Percentiles rank a stretch among this genome's conserved stretches.
These are phyloP conservation scores for Cistogaster globosa DNA, from an alignment of 2,888 invertebrate species.

Conservation along the genomic window DNA sequence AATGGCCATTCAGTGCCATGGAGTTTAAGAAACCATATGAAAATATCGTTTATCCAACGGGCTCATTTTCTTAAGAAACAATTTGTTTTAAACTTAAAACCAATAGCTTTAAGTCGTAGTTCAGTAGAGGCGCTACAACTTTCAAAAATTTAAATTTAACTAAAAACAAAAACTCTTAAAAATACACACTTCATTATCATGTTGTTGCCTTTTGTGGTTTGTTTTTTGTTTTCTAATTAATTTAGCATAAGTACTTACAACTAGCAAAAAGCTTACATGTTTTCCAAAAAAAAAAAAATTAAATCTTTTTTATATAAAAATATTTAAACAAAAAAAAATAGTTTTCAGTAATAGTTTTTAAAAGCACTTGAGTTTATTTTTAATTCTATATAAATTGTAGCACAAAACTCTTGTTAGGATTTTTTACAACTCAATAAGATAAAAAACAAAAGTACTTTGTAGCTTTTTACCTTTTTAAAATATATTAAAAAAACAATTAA, in stretches of 20 bases:
- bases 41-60: too few relatives aligned
- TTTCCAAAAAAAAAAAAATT: neutral
- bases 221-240: neutral
- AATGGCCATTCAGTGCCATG: too few relatives aligned
- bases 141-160: too few relatives aligned
- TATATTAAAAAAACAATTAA: conserved; percentile 1
- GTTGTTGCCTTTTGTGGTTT: neutral
- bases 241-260: neutral
- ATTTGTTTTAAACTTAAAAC: too few relatives aligned
- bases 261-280: neutral
- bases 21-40: too few relatives aligned
- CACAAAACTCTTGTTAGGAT: conserved; percentile 3
- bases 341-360: conserved; percentile 1
- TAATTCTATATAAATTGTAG: conserved; percentile 1
- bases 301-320: neutral
- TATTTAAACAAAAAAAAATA: neutral
- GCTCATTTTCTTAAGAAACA: too few relatives aligned
- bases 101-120: too few relatives aligned
- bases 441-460: neutral
- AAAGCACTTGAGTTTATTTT: conserved; percentile 43
- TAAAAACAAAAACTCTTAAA: neutral
- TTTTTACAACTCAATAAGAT: neutral
- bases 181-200: neutral
- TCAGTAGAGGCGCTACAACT: too few relatives aligned
- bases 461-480: neutral